Evolutionary conservation across 2,113 vertebrate species (phyloP), one percentile per base, ranked within the genome.

Genomic region (Poeciliopsis turrubarensis): DNA sequence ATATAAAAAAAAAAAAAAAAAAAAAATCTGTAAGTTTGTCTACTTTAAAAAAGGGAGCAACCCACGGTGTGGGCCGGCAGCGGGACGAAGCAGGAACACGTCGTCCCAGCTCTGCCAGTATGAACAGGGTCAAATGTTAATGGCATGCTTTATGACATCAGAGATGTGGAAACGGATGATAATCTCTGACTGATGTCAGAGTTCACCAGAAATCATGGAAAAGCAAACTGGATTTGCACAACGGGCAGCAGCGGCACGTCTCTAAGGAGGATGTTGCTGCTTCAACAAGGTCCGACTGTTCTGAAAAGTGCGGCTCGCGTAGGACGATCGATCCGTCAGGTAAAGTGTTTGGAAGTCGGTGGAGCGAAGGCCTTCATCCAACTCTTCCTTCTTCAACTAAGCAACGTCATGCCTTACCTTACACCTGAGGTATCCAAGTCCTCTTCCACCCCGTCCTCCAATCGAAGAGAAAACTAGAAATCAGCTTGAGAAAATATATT

Each of bases 41-140:
- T 47, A 47, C 17, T 47, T 47, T 47, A 17, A 47, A 47, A 47
- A 19, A 6, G 14, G 44, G 44, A 47, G 5, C 15, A 47, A 47
- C 5, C 44, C 15, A 19, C 7, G 5, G 51, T 22, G 51, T 9
- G 3, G 25, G 25, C 9, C 25, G 7, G 51, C 51, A 57, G 25
- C 11, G 51, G 17, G n/a, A 32, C 19, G 32, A 15, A n/a, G 60
- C 60, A 41, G 75, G 34, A 47, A 19, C 44, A 72, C 32, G 71
- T 29, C 54, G 68, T 27, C 61, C 41, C 73, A 27, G 51, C 84
- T 68, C 19, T 67, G 32, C 47, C 27, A 61, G 80, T 65, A 61
- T 68, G 76, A 87, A 77, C 7, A 68, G 64, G 82, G 73, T 88
- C 84, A 83, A 65, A 47, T 79, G 79, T 86, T 82, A 86, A 81